phyloP scores from a whole-genome alignment of 2,888 invertebrate species.

The Athalia cordata region DNA sequence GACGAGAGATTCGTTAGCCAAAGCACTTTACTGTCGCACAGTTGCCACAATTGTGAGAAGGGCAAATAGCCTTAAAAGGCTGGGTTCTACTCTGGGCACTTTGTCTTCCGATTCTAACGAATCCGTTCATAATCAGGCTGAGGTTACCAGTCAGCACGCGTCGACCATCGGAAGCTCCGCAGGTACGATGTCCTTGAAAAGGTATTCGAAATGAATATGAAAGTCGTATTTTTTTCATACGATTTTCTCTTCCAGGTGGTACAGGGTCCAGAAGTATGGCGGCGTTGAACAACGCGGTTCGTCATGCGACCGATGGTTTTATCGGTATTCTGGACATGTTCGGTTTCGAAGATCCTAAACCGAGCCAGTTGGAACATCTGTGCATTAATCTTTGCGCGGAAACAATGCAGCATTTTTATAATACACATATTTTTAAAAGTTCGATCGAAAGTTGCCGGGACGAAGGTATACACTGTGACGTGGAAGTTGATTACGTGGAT shows the following conservation, averaged over 20 bases:
- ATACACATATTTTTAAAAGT: slow-evolving; percentile 96
- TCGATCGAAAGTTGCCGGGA: slow-evolving; percentile 95
- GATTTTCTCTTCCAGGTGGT: slow-evolving; percentile 70
- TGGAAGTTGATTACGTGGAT: slow-evolving; percentile 95
- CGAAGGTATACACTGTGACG: slow-evolving; percentile 92
- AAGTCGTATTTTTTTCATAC: slow-evolving; percentile 29
- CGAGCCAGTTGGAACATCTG: slow-evolving; percentile 92
- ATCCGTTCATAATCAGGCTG: slow-evolving; percentile 91
- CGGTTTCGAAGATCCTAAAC: slow-evolving; percentile 95
- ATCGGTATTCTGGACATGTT: slow-evolving; percentile 98
- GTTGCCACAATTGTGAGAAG: slow-evolving; percentile 95
- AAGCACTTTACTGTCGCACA: slow-evolving; percentile 94
- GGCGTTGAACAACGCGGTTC: slow-evolving; percentile 92
- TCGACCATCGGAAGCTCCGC: slow-evolving; percentile 82
- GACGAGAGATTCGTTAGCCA: slow-evolving; percentile 92
- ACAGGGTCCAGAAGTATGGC: slow-evolving; percentile 92
- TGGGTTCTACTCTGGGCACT: slow-evolving; percentile 88
- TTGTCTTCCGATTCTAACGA: slow-evolving; percentile 94
- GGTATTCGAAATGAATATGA: background rate
- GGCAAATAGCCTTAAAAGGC: slow-evolving; percentile 92
- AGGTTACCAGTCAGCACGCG: slow-evolving; percentile 89
- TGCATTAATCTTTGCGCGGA: slow-evolving; percentile 97
- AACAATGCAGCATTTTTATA: slow-evolving; percentile 98
- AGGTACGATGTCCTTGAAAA: slow-evolving; percentile 55
- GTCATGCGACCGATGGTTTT: slow-evolving; percentile 95